These are phyloP conservation scores for Meghimatium bilineatum DNA, from an alignment of 2,888 invertebrate genomes.

Conservation along the genomic window DNA sequence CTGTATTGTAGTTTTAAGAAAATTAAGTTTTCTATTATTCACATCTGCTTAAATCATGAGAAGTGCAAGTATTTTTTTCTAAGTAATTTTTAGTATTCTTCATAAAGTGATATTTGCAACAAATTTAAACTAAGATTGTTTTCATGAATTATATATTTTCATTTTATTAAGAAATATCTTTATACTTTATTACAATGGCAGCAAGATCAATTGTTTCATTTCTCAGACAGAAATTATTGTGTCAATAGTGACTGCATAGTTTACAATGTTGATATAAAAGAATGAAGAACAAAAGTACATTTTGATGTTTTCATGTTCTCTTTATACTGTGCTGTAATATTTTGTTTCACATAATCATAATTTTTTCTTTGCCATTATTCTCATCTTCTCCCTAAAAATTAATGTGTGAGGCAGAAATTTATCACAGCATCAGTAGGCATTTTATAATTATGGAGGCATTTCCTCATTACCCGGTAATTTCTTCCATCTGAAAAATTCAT, in stretches of 20 bases:
- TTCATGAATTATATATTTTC: background rate
- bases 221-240: background rate
- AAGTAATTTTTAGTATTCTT: background rate
- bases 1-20: background rate
- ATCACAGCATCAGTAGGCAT: too few species aligned
- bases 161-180: background rate
- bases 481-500: too few species aligned
- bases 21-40: background rate
- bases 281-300: background rate
- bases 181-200: background rate
- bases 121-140: background rate
- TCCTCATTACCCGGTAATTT: too few species aligned
- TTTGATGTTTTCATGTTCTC: too few species aligned
- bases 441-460: too few species aligned
- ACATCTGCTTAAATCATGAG: background rate
- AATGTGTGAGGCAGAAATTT: too few species aligned
- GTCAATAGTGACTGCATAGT: background rate
- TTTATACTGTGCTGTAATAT: too few species aligned
- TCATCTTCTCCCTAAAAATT: too few species aligned
- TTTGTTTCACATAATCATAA: too few species aligned
- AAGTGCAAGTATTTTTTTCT: background rate
- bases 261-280: background rate
- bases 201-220: background rate
- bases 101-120: background rate
- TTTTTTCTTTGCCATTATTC: too few species aligned